These are phyloP conservation scores for Microplitis demolitor DNA, from an alignment of 1,140 invertebrate genomes.

Conservation along the genomic window DNA sequence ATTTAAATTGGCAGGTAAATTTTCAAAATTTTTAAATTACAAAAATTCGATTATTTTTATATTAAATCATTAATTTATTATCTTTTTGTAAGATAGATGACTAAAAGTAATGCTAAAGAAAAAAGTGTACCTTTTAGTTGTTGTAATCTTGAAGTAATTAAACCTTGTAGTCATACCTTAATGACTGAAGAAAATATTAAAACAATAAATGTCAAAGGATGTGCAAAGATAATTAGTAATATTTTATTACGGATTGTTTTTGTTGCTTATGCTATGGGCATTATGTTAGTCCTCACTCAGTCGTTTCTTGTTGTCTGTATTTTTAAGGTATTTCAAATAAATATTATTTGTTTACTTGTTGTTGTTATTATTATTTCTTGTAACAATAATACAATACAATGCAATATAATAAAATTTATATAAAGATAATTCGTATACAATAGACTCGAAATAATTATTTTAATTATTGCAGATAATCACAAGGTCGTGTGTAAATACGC, in stretches of 20 bases:
- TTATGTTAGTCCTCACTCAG: constrained; percentile 41
- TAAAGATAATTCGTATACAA: too few relatives aligned
- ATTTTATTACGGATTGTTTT: constrained; percentile 45
- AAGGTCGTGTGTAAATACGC: too few relatives aligned
- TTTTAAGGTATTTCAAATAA: constrained; percentile 34
- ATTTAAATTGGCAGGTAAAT: too few relatives aligned
- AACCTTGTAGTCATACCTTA: constrained; percentile 42
- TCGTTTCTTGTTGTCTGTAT: constrained; percentile 41
- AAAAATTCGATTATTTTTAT: constrained; percentile 13
- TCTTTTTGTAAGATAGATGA: too few relatives aligned
- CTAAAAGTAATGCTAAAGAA: too few relatives aligned
- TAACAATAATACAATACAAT: too few relatives aligned
- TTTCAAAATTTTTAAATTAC: not conserved
- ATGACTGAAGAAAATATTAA: constrained; percentile 36
- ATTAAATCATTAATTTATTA: constrained; percentile 16
- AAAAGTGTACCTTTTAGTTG: too few relatives aligned
- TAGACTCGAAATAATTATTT: too few relatives aligned
- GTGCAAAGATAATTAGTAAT: constrained; percentile 39
- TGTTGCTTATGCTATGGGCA: constrained; percentile 47
- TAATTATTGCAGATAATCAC: too few relatives aligned
- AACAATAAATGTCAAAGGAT: constrained; percentile 49
- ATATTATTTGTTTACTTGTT: not conserved
- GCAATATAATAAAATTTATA: too few relatives aligned
- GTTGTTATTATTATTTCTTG: not conserved
- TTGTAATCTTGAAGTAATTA: constrained; percentile 37